These are phyloP conservation scores for Protophormia terraenovae DNA, from an alignment of 2,888 invertebrate genomes.

Conservation along the genomic window DNA sequence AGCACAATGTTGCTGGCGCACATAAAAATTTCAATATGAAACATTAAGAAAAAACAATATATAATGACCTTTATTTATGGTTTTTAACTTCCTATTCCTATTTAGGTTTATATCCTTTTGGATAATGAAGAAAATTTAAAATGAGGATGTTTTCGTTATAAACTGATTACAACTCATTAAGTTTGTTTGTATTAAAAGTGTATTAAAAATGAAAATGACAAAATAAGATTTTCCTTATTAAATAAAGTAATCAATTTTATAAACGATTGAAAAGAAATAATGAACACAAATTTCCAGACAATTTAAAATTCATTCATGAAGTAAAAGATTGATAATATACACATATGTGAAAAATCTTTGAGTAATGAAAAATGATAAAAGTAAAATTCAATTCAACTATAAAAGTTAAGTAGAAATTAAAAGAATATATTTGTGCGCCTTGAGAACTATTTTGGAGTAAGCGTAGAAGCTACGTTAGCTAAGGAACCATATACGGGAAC, in stretches of 20 bases:
- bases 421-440: too few relatives aligned
- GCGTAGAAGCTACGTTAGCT: too few relatives aligned
- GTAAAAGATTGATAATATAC: background rate
- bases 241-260: background rate
- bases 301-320: background rate
- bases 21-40: background rate
- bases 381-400: too few relatives aligned
- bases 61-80: slow-evolving; percentile 26
- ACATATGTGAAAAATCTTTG: too few relatives aligned
- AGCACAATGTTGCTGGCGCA: background rate
- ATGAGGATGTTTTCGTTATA: background rate
- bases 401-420: too few relatives aligned
- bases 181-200: background rate
- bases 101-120: background rate
- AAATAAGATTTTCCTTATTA: background rate
- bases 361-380: too few relatives aligned
- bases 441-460: too few relatives aligned
- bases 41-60: background rate
- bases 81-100: background rate
- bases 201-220: background rate
- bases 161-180: slow-evolving; percentile 1
- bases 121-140: background rate
- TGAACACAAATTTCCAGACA: background rate
- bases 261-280: background rate
- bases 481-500: too few relatives aligned